phyloP scores from a whole-genome alignment of 1,140 invertebrate species.

The Drosophila eugracilis region DNA sequence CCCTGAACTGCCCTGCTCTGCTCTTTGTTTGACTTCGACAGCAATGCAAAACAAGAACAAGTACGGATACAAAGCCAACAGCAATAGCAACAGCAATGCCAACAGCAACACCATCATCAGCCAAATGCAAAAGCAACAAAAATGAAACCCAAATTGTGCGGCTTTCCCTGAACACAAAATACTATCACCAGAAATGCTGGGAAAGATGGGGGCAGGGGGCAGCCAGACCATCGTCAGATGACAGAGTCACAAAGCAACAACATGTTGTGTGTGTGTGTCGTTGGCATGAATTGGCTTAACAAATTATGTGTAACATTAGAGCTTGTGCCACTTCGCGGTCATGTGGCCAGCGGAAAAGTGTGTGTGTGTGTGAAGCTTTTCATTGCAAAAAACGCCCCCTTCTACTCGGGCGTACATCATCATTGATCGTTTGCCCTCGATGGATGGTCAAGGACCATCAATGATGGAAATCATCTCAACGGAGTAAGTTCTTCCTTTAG shows the following conservation, averaged over 20 bases:
- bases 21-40: conserved; percentile 44
- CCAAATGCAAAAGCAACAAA: conserved; percentile 14
- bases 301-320: conserved; percentile 55
- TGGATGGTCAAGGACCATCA: neutral
- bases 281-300: conserved; percentile 58
- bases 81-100: neutral
- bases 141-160: conserved; percentile 67
- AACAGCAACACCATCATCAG: neutral
- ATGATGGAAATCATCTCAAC: too few relatives aligned
- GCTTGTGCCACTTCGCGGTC: conserved; percentile 31
- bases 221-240: neutral
- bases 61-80: conserved; percentile 1
- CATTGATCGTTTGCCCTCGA: neutral
- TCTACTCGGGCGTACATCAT: too few relatives aligned
- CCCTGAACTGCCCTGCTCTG: too few relatives aligned
- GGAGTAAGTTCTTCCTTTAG: neutral
- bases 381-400: neutral
- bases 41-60: conserved; percentile 28
- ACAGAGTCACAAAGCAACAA: conserved; percentile 53
- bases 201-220: neutral
- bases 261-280: conserved; percentile 59
- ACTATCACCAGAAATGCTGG: conserved; percentile 21
- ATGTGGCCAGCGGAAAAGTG: neutral
- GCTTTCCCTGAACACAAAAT: conserved; percentile 51
- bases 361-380: too few relatives aligned